Evolutionary conservation across 2,888 invertebrate species (phyloP).

Genomic region (Siphonodentalium dalli): DNA sequence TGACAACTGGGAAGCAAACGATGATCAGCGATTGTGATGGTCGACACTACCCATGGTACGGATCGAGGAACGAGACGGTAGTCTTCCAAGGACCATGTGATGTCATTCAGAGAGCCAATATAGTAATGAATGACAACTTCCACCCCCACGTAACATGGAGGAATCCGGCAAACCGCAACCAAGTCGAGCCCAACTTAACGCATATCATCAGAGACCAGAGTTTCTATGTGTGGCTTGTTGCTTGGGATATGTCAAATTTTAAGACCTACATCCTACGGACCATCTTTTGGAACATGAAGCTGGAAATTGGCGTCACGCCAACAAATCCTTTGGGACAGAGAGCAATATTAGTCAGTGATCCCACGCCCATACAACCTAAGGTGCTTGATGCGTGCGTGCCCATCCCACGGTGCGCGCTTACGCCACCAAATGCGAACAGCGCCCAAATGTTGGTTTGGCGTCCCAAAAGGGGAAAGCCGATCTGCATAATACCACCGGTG

Average conservation of each 20-base stretch:
- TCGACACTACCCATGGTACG: conserved; percentile 65
- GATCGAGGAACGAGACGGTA: conserved; percentile 59
- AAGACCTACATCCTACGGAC: conserved; percentile 60
- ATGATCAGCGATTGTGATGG: conserved; percentile 66
- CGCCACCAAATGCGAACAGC: conserved; percentile 62
- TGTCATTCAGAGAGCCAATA: conserved; percentile 50
- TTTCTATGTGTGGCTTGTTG: conserved; percentile 64
- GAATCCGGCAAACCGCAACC: conserved; percentile 58
- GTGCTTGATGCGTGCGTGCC: conserved; percentile 50
- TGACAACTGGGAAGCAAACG: conserved; percentile 57
- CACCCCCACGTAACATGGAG: conserved; percentile 65
- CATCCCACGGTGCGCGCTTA: conserved; percentile 57
- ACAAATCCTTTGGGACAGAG: conserved; percentile 54
- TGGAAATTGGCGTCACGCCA: conserved; percentile 62
- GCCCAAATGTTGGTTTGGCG: conserved; percentile 64
- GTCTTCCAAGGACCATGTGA: conserved; percentile 59
- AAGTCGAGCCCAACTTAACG: conserved; percentile 57
- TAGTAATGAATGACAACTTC: conserved; percentile 65
- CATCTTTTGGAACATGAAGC: conserved; percentile 57
- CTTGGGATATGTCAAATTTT: conserved; percentile 58
- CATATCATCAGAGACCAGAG: conserved; percentile 62
- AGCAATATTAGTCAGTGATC: conserved; percentile 49
- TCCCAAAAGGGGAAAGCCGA: conserved; percentile 49
- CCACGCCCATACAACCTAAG: conserved; percentile 50
- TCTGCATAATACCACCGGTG: conserved; percentile 60